These are phyloP conservation scores for Cricetomys ansorgei DNA, from an alignment of 2,113 vertebrate genomes.

Conservation along the genomic window DNA sequence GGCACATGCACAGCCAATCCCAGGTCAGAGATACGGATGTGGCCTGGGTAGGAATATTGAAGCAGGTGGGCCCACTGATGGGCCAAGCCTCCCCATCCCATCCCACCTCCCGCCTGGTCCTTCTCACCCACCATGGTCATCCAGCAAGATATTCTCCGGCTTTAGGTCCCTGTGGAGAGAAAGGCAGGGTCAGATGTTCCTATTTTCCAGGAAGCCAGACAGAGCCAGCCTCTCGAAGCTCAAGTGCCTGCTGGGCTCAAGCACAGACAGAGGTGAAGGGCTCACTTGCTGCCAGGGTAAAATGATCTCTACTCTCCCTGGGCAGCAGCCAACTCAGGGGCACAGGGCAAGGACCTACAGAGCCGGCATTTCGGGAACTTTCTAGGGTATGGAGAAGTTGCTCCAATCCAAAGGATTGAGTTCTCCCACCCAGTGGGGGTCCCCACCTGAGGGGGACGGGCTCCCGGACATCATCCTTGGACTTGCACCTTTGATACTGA, in stretches of 20 bases:
- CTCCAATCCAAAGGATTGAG: neutral
- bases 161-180: constrained; percentile 92
- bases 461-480: neutral
- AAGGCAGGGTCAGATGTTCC: constrained; percentile 1
- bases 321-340: neutral
- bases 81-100: neutral
- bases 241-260: neutral
- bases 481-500: neutral
- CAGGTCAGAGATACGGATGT: constrained; percentile 98
- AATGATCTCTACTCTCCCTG: neutral
- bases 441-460: neutral
- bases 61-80: neutral
- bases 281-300: neutral
- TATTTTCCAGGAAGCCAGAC: neutral
- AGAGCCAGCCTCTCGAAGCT: neutral
- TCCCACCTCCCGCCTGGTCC: neutral
- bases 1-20: constrained; percentile 96
- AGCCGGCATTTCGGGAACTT: neutral
- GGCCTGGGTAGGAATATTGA: constrained; percentile 86
- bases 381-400: neutral
- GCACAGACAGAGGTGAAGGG: neutral
- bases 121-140: constrained; percentile 94
- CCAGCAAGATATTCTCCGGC: constrained; percentile 97
- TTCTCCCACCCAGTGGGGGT: neutral
- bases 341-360: neutral